Evolutionary conservation across 2,797 vertebrate genomes (phyloP).

Genomic region (Clarias platycephalus): DNA sequence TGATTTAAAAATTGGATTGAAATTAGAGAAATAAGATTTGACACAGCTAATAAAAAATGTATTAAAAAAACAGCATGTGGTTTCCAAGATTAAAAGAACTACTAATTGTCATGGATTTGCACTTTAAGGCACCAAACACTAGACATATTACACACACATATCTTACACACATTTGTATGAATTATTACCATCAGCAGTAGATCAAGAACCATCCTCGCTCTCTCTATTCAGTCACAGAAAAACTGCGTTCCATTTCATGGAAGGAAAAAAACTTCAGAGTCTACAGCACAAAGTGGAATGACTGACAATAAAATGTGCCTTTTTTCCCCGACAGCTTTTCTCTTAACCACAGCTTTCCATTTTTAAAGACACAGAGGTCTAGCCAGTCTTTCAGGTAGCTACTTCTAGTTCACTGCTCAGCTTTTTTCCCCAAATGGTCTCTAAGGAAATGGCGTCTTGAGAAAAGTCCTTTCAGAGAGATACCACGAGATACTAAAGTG

Average conservation of each 20-base stretch:
- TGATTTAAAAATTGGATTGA: neutral
- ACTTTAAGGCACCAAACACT: neutral
- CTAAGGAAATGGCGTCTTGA: neutral
- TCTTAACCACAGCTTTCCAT: constrained; percentile 50
- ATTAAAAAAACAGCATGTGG: neutral
- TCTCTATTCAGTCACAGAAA: constrained; percentile 16
- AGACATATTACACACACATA: too few relatives aligned
- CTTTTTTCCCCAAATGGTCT: constrained; percentile 4
- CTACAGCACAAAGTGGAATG: constrained; percentile 29
- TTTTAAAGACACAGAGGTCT: constrained; percentile 54
- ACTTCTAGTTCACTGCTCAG: constrained; percentile 44
- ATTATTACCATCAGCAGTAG: neutral
- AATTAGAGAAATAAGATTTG: neutral
- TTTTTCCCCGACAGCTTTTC: constrained; percentile 41
- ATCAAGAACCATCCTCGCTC: neutral
- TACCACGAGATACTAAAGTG: neutral
- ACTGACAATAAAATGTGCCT: constrained; percentile 30
- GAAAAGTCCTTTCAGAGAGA: constrained; percentile 14
- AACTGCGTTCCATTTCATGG: constrained; percentile 18
- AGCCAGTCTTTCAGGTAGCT: constrained; percentile 58
- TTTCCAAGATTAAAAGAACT: neutral
- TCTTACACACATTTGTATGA: neutral
- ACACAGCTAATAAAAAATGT: neutral
- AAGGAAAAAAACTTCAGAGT: constrained; percentile 8
- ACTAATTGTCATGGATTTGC: too few relatives aligned